These are phyloP conservation scores for Petrophora chlorosata DNA, from an alignment of 2,888 invertebrate species.

Conservation along the genomic window DNA sequence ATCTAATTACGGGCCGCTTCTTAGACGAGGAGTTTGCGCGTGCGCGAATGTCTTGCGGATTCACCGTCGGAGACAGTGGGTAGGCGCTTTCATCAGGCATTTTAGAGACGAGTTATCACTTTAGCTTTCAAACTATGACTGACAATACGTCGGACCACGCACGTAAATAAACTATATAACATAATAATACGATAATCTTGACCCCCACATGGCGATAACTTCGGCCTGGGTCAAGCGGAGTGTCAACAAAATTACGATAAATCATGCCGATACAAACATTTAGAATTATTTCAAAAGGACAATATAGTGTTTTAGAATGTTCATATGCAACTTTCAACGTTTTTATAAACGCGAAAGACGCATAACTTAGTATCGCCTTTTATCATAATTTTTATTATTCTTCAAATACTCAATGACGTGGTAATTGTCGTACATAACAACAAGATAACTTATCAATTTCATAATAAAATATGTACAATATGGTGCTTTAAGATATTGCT, in stretches of 20 bases:
- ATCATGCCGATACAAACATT: too few species aligned
- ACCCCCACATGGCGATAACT: constrained; percentile 66
- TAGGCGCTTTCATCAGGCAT: constrained; percentile 86
- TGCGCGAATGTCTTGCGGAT: constrained; percentile 81
- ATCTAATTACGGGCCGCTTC: constrained; percentile 67
- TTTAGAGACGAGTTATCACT: constrained; percentile 37
- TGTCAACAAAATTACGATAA: too few species aligned
- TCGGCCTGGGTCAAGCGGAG: constrained; percentile 61
- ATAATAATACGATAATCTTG: constrained; percentile 54
- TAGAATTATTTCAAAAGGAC: too few species aligned
- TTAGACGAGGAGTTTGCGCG: constrained; percentile 82
- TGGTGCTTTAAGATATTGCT: too few species aligned
- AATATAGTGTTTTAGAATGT: too few species aligned
- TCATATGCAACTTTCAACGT: too few species aligned
- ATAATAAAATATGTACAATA: constrained; percentile 15
- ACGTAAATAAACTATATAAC: constrained; percentile 49
- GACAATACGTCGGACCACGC: constrained; percentile 37
- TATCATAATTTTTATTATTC: too few species aligned
- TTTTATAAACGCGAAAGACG: too few species aligned
- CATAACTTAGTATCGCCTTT: too few species aligned
- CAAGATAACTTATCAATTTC: constrained; percentile 21
- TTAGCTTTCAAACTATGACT: constrained; percentile 46
- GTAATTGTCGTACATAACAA: constrained; percentile 21
- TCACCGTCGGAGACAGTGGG: constrained; percentile 77
- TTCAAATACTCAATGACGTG: constrained; percentile 16